Evolutionary conservation across 2,888 invertebrate species (phyloP), one percentile per base, ranked within the genome.

Genomic region (Drosophila bunnanda): DNA sequence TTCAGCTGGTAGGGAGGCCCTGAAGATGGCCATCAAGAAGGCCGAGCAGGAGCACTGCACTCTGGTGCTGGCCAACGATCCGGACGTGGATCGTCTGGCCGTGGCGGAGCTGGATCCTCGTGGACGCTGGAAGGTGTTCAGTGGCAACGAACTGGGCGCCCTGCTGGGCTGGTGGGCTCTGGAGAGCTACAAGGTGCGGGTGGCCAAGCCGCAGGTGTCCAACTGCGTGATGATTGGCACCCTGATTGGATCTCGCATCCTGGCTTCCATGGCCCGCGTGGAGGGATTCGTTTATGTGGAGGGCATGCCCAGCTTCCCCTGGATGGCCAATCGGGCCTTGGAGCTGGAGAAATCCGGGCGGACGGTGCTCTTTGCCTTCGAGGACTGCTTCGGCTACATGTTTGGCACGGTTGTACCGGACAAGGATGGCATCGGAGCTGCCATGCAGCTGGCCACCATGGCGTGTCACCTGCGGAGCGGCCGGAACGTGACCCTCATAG

Each of bases 341-440:
- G 95, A 98, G 9, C 92, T 99, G 53, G 92, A 95, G 39, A 93
- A 94, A 52, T 92, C 95, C 65, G 96, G 95, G n/a, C 96, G 97
- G 82, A 92, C 93, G 7, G 96, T 98, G 0, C 92, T 99, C 52
- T 98, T 99, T 92, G 98, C 98, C 0, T 99, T 96, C 92, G 99
- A 99, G 91, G 99, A 99, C 93, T 98, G 99, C 0, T 98, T 99
- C 89, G 99, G 99, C 0, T 99, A 97, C 91, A 99, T 99, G 99
- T 97, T 97, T 90, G 96, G 96, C 9, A 93, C 95, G 4, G 93
- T 93, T 6, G 97, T 98, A 8, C 93, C 98, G 2, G 99, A 99
- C 91, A 99, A 99, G 91, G 99, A 99, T 93, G 99, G 99, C 0
- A 94, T 99, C 1, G 96, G 96, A 32, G 98, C 99, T 0, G 97